Base-by-base conservation (phyloP, 2,797 vertebrate genomes). In the Pygocentrus nattereri region DNA sequence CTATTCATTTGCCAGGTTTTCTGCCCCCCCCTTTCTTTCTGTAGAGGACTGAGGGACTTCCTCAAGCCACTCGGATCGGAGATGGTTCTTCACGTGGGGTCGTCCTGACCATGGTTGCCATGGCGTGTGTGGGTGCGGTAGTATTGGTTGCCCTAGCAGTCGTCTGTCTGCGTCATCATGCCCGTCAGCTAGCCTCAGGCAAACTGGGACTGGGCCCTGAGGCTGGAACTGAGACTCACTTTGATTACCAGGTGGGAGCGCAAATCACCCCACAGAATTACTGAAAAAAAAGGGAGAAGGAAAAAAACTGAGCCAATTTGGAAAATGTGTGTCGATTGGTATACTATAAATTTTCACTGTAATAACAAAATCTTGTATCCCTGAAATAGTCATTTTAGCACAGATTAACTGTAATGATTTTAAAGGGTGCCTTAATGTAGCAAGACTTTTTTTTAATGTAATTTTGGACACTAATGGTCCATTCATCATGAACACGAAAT, bases 231-330 rank as follows among this genome's bases (percentile, higher is more conserved):
- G 97, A 99, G 87, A 97, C 96, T 58, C 97, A 97, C 80, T 96
- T 97, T 15, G 97, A 99, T 88, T 99, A 99, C 88, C 98, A 99
- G 97, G 98, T 99, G 76, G 72, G 82, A 71, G n/a, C 54, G 27
- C 31, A 31, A 73, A 41, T 62, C 41, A 47, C 23, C 31, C 15
- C 72, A 41, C 31, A n/a, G 27, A 31, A 56, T 54, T 38, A 7
- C 12, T 16, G 34, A 70, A n/a, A 15, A 16, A 18, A 49, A 50
- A 10, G 18, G n/a, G n/a, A n/a, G n/a, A n/a, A n/a, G 0, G 3
- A 8, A 4, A 18, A 12, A n/a, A 15, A 12, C 31, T 5, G 4
- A n/a, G 21, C 4, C 27, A 19, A 1, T 18, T 50, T 12, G 2
- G 6, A 67, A 38, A 7, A 21, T 68, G 12, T 47, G n/a, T 47